Base-by-base conservation (phyloP, 2,113 vertebrate genomes). In the Cacatua alba region DNA sequence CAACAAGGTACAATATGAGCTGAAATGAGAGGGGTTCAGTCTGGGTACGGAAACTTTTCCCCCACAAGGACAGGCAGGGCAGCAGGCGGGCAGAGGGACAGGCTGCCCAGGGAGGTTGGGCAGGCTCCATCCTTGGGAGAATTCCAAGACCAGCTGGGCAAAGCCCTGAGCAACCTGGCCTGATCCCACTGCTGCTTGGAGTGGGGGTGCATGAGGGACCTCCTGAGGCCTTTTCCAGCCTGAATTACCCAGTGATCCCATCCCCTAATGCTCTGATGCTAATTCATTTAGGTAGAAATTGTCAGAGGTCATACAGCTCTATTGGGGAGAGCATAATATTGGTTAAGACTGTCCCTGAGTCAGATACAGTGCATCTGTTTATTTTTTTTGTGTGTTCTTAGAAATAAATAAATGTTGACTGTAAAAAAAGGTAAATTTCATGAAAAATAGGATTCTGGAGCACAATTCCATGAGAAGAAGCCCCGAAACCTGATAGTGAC, bases 251-350 rank as follows among this genome's bases (percentile, higher is more conserved):
- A 17, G 15, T 17, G 24, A 70, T 57, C 29, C 16, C 70, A 37
- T 7, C 19, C 18, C 25, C 28, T 68, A n/a, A 57, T 51, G n/a
- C 17, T 76, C 43, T 49, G 48, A 52, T 74, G 59, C 17, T 80
- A 44, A 41, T 49, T 92, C 29, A 29, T 83, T 60, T 18, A 44
- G 28, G 9, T 23, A 77, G 44, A 94, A 80, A 41, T 63, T 75
- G 4, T 64, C 44, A 68, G 67, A 86, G 46, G 35, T 64, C 62
- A 90, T 75, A 86, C 76, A 64, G 13, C 7, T 64, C 7, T 19
- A 68, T 21, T 1, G 1, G n/a, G 11, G 17, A 25, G 69, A 76
- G 55, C 44, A 46, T 0, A 3, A 4, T n/a, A 25, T 3, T n/a
- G 69, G 49, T 15, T 57, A 67, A 68, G n/a, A 37, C 21, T 6